These are phyloP conservation scores for Drosophila niveifrons DNA, from an alignment of 2,888 invertebrate genomes.

Conservation along the genomic window DNA sequence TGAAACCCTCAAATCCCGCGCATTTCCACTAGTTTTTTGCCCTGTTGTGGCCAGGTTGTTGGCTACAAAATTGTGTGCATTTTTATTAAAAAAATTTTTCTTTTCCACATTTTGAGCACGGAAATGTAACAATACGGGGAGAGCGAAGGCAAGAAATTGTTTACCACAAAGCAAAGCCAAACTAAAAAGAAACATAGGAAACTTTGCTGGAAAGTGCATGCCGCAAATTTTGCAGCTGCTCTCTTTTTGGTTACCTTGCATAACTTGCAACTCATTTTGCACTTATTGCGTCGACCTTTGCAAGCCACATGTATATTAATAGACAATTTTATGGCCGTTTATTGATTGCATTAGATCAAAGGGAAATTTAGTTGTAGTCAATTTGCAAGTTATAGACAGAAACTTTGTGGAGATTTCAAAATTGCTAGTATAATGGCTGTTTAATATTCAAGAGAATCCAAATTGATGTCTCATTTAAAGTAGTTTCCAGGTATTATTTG, in stretches of 20 bases:
- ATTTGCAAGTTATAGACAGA: background rate
- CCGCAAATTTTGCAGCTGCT: slow-evolving; percentile 30
- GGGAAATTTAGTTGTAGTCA: background rate
- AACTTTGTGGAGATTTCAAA: background rate
- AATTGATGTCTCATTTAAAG: background rate
- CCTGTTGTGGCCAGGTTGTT: slow-evolving; percentile 61
- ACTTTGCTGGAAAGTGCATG: slow-evolving; percentile 46
- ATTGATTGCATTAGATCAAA: slow-evolving; percentile 8
- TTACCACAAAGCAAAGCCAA: slow-evolving; percentile 48
- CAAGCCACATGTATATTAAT: slow-evolving; percentile 9
- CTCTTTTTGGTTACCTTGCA: slow-evolving; percentile 34
- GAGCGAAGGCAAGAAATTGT: slow-evolving; percentile 48
- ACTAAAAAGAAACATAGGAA: slow-evolving; percentile 13
- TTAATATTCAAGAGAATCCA: background rate
- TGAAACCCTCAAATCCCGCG: slow-evolving; percentile 4
- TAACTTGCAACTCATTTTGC: slow-evolving; percentile 49
- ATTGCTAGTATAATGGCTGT: background rate
- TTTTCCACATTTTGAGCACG: slow-evolving; percentile 65
- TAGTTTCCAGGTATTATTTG: background rate
- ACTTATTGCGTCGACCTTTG: slow-evolving; percentile 42
- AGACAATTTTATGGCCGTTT: slow-evolving; percentile 12
- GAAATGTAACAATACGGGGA: slow-evolving; percentile 69
- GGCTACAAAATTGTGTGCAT: slow-evolving; percentile 74
- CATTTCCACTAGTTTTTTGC: slow-evolving; percentile 19
- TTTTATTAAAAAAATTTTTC: slow-evolving; percentile 62